Evolutionary conservation across 2,113 vertebrate species (phyloP), one percentile per base, ranked within the genome.

Genomic region (Todiramphus saurophagus): DNA sequence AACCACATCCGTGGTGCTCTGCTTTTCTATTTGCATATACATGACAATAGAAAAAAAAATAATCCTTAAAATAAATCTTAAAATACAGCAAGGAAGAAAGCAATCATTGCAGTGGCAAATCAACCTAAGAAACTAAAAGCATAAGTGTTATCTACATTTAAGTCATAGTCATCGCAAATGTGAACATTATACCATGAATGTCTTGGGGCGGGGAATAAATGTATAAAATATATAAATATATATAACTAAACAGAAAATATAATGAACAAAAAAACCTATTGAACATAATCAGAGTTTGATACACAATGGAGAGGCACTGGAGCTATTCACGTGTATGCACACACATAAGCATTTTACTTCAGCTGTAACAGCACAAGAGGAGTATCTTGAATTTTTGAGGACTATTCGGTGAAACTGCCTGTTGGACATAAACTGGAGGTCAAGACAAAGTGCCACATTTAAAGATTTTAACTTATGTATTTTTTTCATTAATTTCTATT

Each of bases 321-420:
- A 91, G 33, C 62, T 90, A 75, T 75, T 90, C 75, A 58, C 37
- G 30, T 3, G 53, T 55, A 1, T 19, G 41, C 18, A 30, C 37
- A 70, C 31, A 81, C 67, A 68, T 13, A 53, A 33, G 24, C 4
- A 0, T 39, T 76, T 66, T 63, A 51, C 39, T 72, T 94, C 53
- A 95, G 56, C 50, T 87, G 31, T 59, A 91, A 66, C 43, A 81
- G 56, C n/a, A 93, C 51, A 70, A 87, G 37, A 73, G 30, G 21
- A 89, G 30, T 81, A 87, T 33, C 70, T 79, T 88, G 69, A 73
- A 93, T 82, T 91, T 91, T 63, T 95, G 62, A 90, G 58, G 44
- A 72, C 41, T 87, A 76, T 25, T 81, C 44, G 82, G 51, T 85
- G 66, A 94, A 94, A 93, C 27, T 55, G 88, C 43, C 62, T 90